Base-by-base conservation (phyloP, 1,140 invertebrate genomes). In the Trachymyrmex cornetzi region DNA sequence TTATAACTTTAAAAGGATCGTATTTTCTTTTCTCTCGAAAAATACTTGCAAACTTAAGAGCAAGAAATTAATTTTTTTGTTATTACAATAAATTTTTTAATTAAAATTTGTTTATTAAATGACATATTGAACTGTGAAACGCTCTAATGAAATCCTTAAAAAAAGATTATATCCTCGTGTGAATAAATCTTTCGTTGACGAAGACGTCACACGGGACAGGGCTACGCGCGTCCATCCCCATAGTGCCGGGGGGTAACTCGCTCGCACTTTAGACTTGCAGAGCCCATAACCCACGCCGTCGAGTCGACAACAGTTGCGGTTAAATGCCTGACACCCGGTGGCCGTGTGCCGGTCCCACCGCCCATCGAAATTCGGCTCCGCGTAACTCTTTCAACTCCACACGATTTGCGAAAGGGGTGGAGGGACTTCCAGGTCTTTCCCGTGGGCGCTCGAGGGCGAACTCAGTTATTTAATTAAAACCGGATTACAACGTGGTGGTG, bases 291-390 rank as follows among this genome's bases (percentile, higher is more conserved):
- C 93, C 93, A 93, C 90, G 92, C 93, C 93, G 92, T 94, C 90
- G 91, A 81, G 91, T 91, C 89, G 93, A 94, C 94, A 93, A 95
- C 94, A 95, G 94, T 95, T 95, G 94, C 91, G 94, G 94, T 94
- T 95, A 94, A 95, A 95, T 94, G 94, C 94, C 93, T 93, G 93
- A 90, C 91, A 90, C 87, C 87, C 79, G 55, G 74, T 80, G 80
- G 87, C 79, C 85, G 87, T 81, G 87, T 81, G 64, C 72, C 22
- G 19, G 63, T 16, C 63, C 55, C 27, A 22, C 50, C 55, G 50
- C 67, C 87, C 84, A 38, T 64, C 80, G 81, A 90, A 75, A 75
- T 84, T 75, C 9, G 22, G 24, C 30, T 66, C 12, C 69, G 48
- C 59, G 71, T 69, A 85, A 66, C 69, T 72, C 50, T 87, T 85